Evolutionary conservation across 2,888 invertebrate genomes (phyloP).

Genomic region (Leucophora obtusa): DNA sequence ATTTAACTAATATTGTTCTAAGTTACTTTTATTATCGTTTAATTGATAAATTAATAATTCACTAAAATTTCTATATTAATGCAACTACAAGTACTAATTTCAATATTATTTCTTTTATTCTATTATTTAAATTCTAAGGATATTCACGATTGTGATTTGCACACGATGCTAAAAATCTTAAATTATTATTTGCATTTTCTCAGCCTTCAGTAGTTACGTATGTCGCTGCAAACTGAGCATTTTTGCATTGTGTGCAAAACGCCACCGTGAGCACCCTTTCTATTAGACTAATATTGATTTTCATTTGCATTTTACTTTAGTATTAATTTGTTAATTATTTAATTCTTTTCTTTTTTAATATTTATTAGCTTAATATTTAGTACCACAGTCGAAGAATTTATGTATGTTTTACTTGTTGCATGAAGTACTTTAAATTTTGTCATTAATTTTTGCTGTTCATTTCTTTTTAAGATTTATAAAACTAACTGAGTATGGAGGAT

Average conservation of each 20-base stretch:
- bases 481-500: neutral
- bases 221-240: no score
- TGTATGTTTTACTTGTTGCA: constrained; percentile 53
- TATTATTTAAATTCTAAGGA: constrained; percentile 25
- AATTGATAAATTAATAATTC: constrained; percentile 26
- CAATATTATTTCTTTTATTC: constrained; percentile 11
- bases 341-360: constrained; percentile 29
- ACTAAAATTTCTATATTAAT: constrained; percentile 30
- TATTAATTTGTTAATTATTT: constrained; percentile 25
- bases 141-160: no score
- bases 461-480: neutral
- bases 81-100: constrained; percentile 37
- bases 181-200: no score
- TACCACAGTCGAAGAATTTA: constrained; percentile 78
- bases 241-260: no score
- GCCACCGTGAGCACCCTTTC: no score
- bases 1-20: constrained; percentile 39
- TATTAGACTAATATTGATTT: constrained; percentile 49
- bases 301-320: constrained; percentile 36
- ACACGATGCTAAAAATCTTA: no score
- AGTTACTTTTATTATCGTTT: constrained; percentile 35
- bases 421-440: constrained; percentile 58
- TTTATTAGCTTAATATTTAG: constrained; percentile 76
- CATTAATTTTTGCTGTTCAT: constrained; percentile 28
- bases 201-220: no score